Evolutionary conservation across 2,888 invertebrate genomes (phyloP).

Genomic region (Stomorhina lunata): DNA sequence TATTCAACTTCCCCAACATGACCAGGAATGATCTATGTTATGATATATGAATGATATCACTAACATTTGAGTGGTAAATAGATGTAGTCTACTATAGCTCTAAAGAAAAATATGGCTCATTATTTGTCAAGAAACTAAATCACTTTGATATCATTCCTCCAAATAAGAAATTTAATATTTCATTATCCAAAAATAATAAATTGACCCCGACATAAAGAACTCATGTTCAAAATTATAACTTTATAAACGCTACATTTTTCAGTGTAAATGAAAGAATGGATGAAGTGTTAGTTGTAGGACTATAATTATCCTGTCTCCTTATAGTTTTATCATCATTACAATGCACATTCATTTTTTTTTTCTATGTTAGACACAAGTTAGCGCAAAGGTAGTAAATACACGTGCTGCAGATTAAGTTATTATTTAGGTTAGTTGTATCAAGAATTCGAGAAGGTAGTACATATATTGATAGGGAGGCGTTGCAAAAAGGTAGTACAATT

Average conservation of each 20-base stretch:
- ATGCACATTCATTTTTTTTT: conserved; percentile 44
- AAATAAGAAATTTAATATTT: neutral
- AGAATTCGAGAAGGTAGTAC: too few species aligned
- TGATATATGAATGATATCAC: too few species aligned
- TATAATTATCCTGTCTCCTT: conserved; percentile 60
- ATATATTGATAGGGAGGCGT: too few species aligned
- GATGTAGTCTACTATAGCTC: too few species aligned
- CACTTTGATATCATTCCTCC: too few species aligned
- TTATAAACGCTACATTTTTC: neutral
- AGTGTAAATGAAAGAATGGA: conserved; percentile 34
- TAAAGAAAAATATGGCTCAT: too few species aligned
- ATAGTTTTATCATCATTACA: conserved; percentile 55
- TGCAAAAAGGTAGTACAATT: too few species aligned
- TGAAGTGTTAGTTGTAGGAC: conserved; percentile 25
- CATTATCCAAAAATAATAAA: conserved; percentile 34
- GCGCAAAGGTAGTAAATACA: neutral
- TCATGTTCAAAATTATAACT: conserved; percentile 38
- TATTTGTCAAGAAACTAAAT: too few species aligned
- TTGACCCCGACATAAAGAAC: too few species aligned
- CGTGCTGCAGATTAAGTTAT: neutral
- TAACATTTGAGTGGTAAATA: too few species aligned
- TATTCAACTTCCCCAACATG: too few species aligned
- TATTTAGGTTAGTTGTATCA: conserved; percentile 19
- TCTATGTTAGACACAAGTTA: conserved; percentile 36
- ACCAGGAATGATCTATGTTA: too few species aligned